Percentiles rank a stretch among this genome's conserved stretches.
phyloP scores from a whole-genome alignment of 1,140 invertebrate genomes.

The Elysia chlorotica region DNA sequence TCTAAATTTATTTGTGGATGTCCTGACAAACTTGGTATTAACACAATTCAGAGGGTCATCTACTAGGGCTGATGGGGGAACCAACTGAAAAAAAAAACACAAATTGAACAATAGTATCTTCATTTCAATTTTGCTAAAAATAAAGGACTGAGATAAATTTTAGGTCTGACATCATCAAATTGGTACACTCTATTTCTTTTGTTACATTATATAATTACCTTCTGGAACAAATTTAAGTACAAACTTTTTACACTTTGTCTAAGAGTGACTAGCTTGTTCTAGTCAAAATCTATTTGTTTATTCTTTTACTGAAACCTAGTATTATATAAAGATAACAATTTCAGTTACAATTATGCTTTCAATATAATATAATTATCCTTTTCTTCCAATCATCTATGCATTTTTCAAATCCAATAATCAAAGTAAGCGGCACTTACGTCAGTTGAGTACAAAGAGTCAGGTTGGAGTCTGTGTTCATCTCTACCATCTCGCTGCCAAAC shows the following conservation, averaged over 20 bases:
- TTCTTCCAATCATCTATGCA: too few species aligned
- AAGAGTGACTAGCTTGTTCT: too few species aligned
- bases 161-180: neutral
- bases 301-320: too few species aligned
- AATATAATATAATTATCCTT: too few species aligned
- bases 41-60: slow-evolving; percentile 97
- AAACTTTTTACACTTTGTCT: neutral
- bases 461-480: slow-evolving; percentile 84
- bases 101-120: neutral
- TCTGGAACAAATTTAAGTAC: neutral
- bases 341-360: too few species aligned
- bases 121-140: neutral
- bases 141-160: neutral
- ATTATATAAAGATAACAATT: too few species aligned
- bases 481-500: slow-evolving; percentile 92
- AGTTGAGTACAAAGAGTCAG: slow-evolving; percentile 79
- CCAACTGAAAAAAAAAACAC: slow-evolving; percentile 64
- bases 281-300: too few species aligned
- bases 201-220: neutral
- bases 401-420: too few species aligned
- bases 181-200: neutral
- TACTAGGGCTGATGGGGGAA: slow-evolving; percentile 85
- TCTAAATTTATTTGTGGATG: slow-evolving; percentile 98
- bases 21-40: slow-evolving; percentile 94
- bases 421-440: slow-evolving; percentile 50